These are phyloP conservation scores for Eidolon dupreanum DNA, from an alignment of 2,797 vertebrate species.

Conservation along the genomic window DNA sequence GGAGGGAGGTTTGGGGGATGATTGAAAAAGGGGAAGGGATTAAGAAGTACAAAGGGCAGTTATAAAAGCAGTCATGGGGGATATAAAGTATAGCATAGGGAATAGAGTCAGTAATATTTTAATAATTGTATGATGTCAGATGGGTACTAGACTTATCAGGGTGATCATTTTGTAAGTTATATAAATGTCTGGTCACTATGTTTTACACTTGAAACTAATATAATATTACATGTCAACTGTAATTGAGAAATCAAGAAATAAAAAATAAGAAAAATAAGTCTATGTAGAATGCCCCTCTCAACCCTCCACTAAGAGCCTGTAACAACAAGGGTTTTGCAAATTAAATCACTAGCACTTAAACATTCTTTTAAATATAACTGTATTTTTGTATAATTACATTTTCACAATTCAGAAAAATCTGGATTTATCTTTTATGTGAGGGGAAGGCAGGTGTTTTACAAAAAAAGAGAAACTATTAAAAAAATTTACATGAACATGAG, in stretches of 20 bases:
- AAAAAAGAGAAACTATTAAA: background rate
- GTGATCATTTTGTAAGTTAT: background rate
- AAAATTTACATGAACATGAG: background rate
- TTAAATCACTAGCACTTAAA: background rate
- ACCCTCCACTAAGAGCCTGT: background rate
- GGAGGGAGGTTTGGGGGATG: background rate
- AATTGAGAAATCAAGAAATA: conserved; percentile 4
- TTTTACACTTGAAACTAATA: background rate
- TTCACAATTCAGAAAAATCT: background rate
- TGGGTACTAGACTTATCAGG: background rate
- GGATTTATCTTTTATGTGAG: background rate
- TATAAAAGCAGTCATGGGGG: background rate
- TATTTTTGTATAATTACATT: conserved; percentile 13
- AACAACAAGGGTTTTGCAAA: background rate
- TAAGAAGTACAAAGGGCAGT: background rate
- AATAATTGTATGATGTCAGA: background rate
- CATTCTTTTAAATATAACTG: background rate
- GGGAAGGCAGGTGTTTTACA: background rate
- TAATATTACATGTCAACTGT: background rate
- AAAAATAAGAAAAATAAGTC: background rate
- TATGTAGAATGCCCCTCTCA: background rate
- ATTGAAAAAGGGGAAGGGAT: background rate
- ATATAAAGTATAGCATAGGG: background rate
- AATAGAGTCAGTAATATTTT: no score
- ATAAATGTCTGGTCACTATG: background rate